Evolutionary conservation across 2,797 vertebrate species (phyloP).

Genomic region (Peromyscus eremicus): DNA sequence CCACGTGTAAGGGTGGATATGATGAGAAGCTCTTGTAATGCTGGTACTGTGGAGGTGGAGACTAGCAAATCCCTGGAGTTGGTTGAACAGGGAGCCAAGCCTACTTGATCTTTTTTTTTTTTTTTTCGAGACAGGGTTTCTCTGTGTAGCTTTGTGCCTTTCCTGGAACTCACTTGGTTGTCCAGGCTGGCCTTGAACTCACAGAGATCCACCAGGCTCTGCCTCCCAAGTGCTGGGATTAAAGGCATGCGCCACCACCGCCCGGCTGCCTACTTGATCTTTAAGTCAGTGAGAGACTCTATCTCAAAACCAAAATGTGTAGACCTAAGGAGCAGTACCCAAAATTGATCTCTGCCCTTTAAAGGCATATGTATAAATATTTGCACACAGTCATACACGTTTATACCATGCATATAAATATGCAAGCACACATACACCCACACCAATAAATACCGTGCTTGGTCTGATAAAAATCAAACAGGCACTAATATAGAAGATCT

Average conservation of each 20-base stretch:
- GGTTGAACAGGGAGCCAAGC: neutral
- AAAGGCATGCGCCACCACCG: too few species aligned
- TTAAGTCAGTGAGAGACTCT: neutral
- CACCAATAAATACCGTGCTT: neutral
- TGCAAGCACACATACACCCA: neutral
- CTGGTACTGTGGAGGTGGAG: neutral
- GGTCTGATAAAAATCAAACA: constrained; percentile 21
- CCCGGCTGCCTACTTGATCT: neutral
- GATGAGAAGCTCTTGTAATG: neutral
- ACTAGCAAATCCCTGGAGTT: neutral
- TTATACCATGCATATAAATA: neutral
- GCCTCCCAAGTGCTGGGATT: too few species aligned
- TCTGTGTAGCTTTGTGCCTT: too few species aligned
- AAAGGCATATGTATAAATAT: neutral
- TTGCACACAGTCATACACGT: neutral
- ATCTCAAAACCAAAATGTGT: neutral
- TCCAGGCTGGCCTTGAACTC: too few species aligned
- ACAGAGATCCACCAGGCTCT: too few species aligned
- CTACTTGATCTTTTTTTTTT: neutral
- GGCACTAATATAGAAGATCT: constrained; percentile 12
- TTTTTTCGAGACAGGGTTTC: too few species aligned
- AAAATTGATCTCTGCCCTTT: neutral
- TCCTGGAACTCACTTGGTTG: too few species aligned
- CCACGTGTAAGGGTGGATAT: too few species aligned
- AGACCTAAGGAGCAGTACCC: neutral